Percentiles rank a stretch among this genome's conserved stretches.
These are phyloP conservation scores for Lacerta agilis DNA, from an alignment of 2,797 vertebrate species.

Conservation along the genomic window DNA sequence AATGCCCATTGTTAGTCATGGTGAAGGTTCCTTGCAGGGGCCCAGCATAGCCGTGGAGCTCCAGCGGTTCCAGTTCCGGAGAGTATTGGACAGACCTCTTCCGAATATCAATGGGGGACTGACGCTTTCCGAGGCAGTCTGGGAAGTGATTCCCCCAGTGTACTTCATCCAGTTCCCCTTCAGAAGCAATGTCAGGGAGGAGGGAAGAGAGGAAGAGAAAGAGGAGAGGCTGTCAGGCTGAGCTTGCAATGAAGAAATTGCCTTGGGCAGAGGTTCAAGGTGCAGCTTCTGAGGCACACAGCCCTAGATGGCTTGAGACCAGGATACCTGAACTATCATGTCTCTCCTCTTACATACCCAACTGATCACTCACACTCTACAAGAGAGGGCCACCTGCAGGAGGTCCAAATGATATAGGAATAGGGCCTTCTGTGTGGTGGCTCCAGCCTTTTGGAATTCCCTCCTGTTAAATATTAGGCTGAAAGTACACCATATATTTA, in stretches of 20 bases:
- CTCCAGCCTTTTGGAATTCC: too few relatives aligned
- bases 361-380: too few relatives aligned
- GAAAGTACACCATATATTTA: too few relatives aligned
- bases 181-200: constrained; percentile 74
- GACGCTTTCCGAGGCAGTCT: constrained; percentile 80
- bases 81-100: constrained; percentile 79
- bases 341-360: too few relatives aligned
- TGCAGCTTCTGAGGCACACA: too few relatives aligned
- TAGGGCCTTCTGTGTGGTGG: too few relatives aligned
- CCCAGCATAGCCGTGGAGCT: constrained; percentile 81
- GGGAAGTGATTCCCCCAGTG: constrained; percentile 85
- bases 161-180: constrained; percentile 84
- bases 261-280: background rate
- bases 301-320: too few relatives aligned
- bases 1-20: constrained; percentile 91
- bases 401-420: too few relatives aligned
- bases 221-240: background rate
- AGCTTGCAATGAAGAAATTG: background rate
- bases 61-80: constrained; percentile 74
- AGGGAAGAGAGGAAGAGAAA: background rate
- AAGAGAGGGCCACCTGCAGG: too few relatives aligned
- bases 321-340: too few relatives aligned
- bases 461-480: too few relatives aligned
- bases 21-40: constrained; percentile 71
- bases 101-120: constrained; percentile 91